Base-by-base conservation (phyloP, 2,888 invertebrate species). In the Belgica antarctica region DNA sequence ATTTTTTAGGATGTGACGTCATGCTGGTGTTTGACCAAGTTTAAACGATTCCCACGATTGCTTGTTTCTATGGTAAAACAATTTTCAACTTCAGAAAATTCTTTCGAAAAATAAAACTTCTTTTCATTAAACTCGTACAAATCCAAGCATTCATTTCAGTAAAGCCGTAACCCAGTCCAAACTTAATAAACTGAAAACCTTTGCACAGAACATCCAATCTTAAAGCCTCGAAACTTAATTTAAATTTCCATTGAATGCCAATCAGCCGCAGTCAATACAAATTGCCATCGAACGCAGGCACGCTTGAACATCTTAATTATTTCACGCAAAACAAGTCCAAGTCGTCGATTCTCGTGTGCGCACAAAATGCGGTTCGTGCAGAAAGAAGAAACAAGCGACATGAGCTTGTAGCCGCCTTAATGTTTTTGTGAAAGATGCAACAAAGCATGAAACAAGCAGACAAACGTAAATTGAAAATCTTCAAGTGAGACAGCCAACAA, bases 221-320 rank as follows among this genome's bases (percentile, higher is more conserved):
- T 31, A 31, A 31, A 31, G 5, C 5, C 12, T 31, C 34, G 34
- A 31, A 12, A 12, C 34, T 31, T 31, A 8, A 41, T 12, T 41
- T 41, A 7, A 4, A n/a, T 41, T 41, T n/a, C 12, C 15, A 7
- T 41, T 41, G n/a, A 41, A n/a, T 41, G 15, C 7, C 41, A n/a
- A 12, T 41, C 15, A 41, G 31, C 31, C 4, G 31, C 4, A 41
- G 41, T 41, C 41, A 41, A n/a, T 27, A 59, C 1, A 59, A 41
- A 41, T 24, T 17, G 41, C 24, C 19, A 47, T 66, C 27, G 65
- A 41, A 28, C n/a, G n/a, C n/a, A n/a, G 46, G 36, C 41, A 41
- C 63, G 36, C 63, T 46, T 27, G 52, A 66, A 66, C 65, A 47
- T 66, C 65, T 66, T 66, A 47, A 66, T 66, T 66, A 66, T 66